Conservation (phyloP, 2,797 vertebrate genomes). For the Hemitrygon akajei region DNA sequence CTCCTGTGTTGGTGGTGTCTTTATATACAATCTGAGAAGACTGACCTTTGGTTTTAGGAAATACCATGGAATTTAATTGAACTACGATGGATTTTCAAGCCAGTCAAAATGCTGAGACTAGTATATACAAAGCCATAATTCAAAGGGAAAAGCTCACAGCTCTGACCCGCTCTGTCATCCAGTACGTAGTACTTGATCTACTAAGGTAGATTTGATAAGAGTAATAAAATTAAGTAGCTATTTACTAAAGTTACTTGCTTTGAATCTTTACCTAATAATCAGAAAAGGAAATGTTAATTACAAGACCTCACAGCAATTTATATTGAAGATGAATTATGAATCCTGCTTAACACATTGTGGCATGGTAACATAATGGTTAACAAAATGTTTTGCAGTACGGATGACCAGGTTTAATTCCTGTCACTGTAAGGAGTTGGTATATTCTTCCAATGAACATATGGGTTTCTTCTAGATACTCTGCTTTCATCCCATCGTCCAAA, state of each 20-base stretch:
- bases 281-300: not conserved
- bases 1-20: no score
- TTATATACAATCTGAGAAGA: no score
- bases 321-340: not conserved
- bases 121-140: not conserved
- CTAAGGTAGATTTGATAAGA: not conserved
- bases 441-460: no score
- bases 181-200: not conserved
- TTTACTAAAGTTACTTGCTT: not conserved
- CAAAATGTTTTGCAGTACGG: no score
- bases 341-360: not conserved
- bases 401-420: no score
- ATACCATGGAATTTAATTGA: not conserved
- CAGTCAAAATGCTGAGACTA: not conserved
- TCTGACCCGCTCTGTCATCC: not conserved
- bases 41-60: not conserved
- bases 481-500: no score
- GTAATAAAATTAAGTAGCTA: not conserved
- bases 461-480: no score
- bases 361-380: no score
- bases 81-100: not conserved
- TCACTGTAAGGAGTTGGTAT: no score
- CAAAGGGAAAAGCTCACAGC: no score
- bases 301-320: not conserved
- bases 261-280: not conserved